Evolutionary conservation across 2,888 invertebrate genomes (phyloP).

Genomic region (Drosophila formosana): DNA sequence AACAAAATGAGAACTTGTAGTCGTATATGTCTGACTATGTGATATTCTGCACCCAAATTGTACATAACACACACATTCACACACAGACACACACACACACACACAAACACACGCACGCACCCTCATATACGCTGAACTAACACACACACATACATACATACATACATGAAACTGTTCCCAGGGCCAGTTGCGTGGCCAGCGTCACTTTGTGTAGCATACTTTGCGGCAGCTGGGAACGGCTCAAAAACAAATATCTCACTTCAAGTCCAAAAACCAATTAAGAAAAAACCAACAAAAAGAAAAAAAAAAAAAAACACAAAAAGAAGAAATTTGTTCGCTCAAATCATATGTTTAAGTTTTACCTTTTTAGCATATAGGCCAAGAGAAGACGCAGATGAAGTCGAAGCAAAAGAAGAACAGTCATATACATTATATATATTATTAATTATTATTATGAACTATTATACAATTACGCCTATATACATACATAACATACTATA

Average conservation of each 20-base stretch:
- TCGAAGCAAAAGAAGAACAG: constrained; percentile 27
- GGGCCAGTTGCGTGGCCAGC: constrained; percentile 2
- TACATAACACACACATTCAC: constrained; percentile 53
- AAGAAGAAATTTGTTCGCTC: constrained; percentile 53
- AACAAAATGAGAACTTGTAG: constrained; percentile 63
- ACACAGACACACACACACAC: constrained; percentile 19
- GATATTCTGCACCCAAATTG: constrained; percentile 75
- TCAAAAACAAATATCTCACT: constrained; percentile 42
- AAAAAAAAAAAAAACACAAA: constrained; percentile 4
- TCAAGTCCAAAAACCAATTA: constrained; percentile 43
- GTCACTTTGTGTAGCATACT: constrained; percentile 7
- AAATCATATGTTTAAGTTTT: constrained; percentile 69
- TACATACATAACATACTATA: constrained; percentile 42
- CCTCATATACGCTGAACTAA: constrained; percentile 26
- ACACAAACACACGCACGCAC: constrained; percentile 15
- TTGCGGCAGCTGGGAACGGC: constrained; percentile 15
- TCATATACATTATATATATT: constrained; percentile 46
- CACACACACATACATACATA: constrained; percentile 20
- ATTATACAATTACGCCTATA: constrained; percentile 49
- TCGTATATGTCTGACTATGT: constrained; percentile 78
- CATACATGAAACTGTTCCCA: constrained; percentile 9
- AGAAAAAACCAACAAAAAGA: neutral
- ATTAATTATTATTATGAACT: constrained; percentile 29
- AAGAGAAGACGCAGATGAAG: neutral
- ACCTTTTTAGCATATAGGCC: constrained; percentile 50